Base-by-base conservation (phyloP, 2,888 invertebrate species). In the Seira ritae region DNA sequence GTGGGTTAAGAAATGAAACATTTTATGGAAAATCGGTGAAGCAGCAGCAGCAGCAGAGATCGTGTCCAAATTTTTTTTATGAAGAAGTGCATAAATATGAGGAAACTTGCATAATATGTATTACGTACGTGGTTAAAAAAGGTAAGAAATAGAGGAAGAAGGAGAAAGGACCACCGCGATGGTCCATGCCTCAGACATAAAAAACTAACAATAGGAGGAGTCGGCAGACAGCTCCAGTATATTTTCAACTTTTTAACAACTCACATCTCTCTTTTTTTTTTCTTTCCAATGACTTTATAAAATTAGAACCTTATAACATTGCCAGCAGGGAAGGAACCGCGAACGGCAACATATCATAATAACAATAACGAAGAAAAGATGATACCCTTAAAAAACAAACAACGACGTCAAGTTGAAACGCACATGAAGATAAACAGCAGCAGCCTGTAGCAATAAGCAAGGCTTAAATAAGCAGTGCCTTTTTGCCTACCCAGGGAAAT, bases 261-360 rank as follows among this genome's bases (percentile, higher is more conserved):
- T 85, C 78, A 79, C 79, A 79, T 81, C 76, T 82, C n/a, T n/a
- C n/a, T n/a, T n/a, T n/a, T n/a, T n/a, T n/a, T n/a, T n/a, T 80
- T 84, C 42, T 82, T 84, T 74, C 86, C 86, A 88, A 88, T 87
- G 87, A 88, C 88, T 88, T 88, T 87, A 88, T 88, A 88, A 87
- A 88, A 87, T 88, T 88, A 87, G 88, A 88, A 87, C 86, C 86
- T 87, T 86, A 86, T 87, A 86, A 85, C 76, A 78, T 72, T 85
- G 79, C 84, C 80, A 83, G 83, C 83, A 83, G 83, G 83, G 83
- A 78, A 83, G 83, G 74, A 46, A 83, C 78, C 75, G 72, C 81
- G 74, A 46, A 83, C 78, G 72, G 74, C 81, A 83, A 83, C 83
- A 79, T 83, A 83, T 83, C 83, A 72, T 82, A 83, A 83, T 74